Conservation (phyloP, 2,888 invertebrate genomes). For the Andricus curvator region DNA sequence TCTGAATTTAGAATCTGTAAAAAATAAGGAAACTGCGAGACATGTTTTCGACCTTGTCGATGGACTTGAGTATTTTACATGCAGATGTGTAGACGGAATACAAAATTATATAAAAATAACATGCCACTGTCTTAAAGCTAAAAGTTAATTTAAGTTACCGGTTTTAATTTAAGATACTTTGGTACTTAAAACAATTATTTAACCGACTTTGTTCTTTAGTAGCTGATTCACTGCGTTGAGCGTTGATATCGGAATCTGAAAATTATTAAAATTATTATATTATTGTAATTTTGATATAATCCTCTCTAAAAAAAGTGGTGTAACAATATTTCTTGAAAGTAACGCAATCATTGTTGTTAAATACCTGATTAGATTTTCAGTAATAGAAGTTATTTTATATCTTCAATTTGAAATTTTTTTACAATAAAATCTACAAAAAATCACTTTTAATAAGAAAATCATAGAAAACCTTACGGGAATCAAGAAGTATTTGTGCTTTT, state of each 20-base stretch:
- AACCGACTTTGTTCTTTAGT: conserved; percentile 80
- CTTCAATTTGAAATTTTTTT: no score
- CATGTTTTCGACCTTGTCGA: conserved; percentile 13
- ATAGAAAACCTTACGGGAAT: no score
- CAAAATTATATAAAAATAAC: conserved; percentile 2
- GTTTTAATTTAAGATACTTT: not conserved
- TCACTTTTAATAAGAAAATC: no score
- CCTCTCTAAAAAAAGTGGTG: no score
- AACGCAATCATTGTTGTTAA: no score
- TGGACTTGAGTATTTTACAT: conserved; percentile 24
- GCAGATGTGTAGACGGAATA: conserved; percentile 31
- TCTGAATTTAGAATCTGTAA: not conserved
- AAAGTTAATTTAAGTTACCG: not conserved
- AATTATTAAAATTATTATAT: conserved; percentile 42
- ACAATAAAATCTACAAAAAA: no score
- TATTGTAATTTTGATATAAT: not conserved
- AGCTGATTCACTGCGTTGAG: conserved; percentile 84
- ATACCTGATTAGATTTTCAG: no score
- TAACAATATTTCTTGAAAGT: no score
- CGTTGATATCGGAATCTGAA: conserved; percentile 85
- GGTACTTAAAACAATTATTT: not conserved
- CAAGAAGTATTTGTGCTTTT: no score
- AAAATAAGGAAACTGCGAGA: conserved; percentile 11
- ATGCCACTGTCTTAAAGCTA: conserved; percentile 26
- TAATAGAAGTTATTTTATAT: no score